Evolutionary conservation across 2,113 vertebrate genomes (phyloP), one percentile per base, ranked within the genome.

Genomic region (Microcebus lehilahytsara): DNA sequence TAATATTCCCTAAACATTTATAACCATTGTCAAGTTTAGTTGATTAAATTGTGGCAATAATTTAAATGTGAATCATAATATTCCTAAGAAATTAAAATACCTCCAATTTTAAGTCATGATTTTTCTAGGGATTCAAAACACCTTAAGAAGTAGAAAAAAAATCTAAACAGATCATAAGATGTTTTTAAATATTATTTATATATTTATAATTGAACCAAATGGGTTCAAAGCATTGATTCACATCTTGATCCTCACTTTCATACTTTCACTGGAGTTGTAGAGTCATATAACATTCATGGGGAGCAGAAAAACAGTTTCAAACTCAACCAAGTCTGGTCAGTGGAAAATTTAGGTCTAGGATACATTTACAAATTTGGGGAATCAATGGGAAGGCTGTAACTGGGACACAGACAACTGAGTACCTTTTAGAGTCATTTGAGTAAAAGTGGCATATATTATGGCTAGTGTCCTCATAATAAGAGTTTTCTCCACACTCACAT

Each of bases 51-150:
- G n/a, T 14, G 66, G 22, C 60, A 93, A 37, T 72, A 79, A 89
- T 60, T 40, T 94, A 95, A 83, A 69, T 27, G 13, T 37, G 93
- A 83, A 49, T 80, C 9, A 67, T 46, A 72, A 69, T 67, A 94
- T 92, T 91, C 7, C 51, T 64, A 83, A 91, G 30, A 62, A 78
- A 67, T 85, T 97, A 90, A 93, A 93, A 90, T 51, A 67, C 6
- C 42, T 60, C 64, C 23, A 80, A 80, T 49, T 40, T 89, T 95
- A 86, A 75, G 53, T 93, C 22, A 74, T 37, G 4, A 1, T 72
- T 88, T 96, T 85, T 6, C 37, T 58, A 84, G 9, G 23, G 5
- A 86, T 93, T 78, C n/a, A 75, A 94, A 72, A 40, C 25, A 74
- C 27, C 30, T 72, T 72, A 90, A 13, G 16, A 90, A 75, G 20